Conservation (phyloP, 64 coral and sea anemone genomes). For the Actinia tenebrosa region DNA sequence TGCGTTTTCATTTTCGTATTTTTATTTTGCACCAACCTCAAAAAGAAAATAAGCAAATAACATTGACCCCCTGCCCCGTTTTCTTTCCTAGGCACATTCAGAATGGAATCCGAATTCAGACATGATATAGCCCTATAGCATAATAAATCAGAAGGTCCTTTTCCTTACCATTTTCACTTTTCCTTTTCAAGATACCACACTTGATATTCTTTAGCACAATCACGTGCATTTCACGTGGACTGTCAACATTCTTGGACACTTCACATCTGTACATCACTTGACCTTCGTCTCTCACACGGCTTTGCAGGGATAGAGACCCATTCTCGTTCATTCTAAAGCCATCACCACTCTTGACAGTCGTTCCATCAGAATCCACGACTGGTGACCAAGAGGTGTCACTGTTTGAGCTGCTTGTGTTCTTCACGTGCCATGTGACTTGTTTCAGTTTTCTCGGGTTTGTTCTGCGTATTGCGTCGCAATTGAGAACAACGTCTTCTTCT, state of each 20-base stretch:
- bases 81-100: too few relatives aligned
- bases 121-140: too few relatives aligned
- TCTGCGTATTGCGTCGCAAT: background rate
- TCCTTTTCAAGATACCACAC: background rate
- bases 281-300: background rate
- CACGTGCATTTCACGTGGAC: conserved; percentile 8
- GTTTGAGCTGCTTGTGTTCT: background rate
- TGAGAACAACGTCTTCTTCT: conserved; percentile 10
- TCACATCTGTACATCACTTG: conserved; percentile 1
- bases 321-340: background rate
- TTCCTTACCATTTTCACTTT: background rate
- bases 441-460: background rate
- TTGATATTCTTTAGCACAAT: conserved; percentile 3
- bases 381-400: background rate
- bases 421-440: background rate
- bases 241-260: background rate
- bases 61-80: too few relatives aligned
- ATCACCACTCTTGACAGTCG: background rate
- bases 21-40: too few relatives aligned
- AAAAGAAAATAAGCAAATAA: too few relatives aligned
- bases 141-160: background rate
- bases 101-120: too few relatives aligned
- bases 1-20: too few relatives aligned
- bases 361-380: background rate
- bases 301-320: background rate